phyloP scores from a whole-genome alignment of 2,113 vertebrate species.

The Illadopsis cleaveri region DNA sequence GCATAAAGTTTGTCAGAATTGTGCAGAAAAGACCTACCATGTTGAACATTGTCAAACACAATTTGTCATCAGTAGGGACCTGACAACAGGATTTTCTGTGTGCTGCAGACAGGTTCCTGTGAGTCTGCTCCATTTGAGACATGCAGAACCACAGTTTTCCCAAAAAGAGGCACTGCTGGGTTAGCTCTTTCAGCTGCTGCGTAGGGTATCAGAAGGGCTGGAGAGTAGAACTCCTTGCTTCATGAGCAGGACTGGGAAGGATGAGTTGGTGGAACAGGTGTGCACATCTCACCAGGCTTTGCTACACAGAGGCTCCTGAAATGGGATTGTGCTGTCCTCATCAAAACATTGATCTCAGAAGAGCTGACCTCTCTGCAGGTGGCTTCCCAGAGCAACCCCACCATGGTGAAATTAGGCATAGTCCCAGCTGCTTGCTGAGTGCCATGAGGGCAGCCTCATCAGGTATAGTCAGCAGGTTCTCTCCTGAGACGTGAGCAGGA shows the following conservation, averaged over 20 bases:
- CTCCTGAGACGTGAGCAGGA: background rate
- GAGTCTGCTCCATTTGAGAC: background rate
- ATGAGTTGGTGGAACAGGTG: background rate
- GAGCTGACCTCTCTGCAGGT: background rate
- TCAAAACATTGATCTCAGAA: background rate
- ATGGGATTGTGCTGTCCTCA: background rate
- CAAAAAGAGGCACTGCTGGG: background rate
- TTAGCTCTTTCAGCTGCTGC: background rate
- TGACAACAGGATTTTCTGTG: background rate
- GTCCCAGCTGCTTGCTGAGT: background rate
- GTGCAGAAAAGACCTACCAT: background rate
- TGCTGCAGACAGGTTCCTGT: background rate
- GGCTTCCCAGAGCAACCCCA: background rate
- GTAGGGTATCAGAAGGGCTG: background rate
- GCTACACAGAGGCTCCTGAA: background rate
- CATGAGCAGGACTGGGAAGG: background rate
- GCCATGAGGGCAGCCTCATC: background rate
- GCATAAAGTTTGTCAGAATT: background rate
- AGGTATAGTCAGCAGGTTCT: fast-evolving
- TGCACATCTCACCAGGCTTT: background rate
- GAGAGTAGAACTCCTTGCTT: background rate
- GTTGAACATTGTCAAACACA: background rate
- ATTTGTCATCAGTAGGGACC: background rate
- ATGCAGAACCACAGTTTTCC: background rate
- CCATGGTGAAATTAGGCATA: background rate